These are phyloP conservation scores for Epistrophe grossulariae DNA, from an alignment of 2,888 invertebrate species.

Conservation along the genomic window DNA sequence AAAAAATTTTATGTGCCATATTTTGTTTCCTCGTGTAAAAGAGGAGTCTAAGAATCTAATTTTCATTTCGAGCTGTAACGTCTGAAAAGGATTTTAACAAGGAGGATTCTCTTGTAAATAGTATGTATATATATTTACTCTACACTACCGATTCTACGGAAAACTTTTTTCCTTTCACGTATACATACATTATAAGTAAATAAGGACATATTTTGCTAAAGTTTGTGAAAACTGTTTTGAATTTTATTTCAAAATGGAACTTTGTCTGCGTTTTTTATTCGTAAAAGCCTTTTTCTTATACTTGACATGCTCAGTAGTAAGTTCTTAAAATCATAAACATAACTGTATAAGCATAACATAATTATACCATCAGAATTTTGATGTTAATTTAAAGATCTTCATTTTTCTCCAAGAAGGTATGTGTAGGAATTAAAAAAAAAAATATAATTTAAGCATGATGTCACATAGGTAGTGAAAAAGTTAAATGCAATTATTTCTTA, in stretches of 20 bases:
- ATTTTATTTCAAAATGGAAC: background rate
- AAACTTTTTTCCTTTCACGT: background rate
- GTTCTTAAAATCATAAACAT: background rate
- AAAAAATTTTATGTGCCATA: no score
- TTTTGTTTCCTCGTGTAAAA: no score
- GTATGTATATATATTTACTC: no score
- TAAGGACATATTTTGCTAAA: background rate
- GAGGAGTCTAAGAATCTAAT: no score
- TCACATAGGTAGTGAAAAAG: slow-evolving; percentile 40
- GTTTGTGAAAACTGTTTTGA: background rate
- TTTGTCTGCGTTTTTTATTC: background rate
- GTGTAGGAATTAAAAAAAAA: background rate
- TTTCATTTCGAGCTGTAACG: no score
- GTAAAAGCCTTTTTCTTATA: background rate
- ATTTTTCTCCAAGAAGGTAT: slow-evolving; percentile 15
- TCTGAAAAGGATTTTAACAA: no score
- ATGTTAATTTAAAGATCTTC: slow-evolving; percentile 17
- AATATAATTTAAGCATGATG: slow-evolving; percentile 47
- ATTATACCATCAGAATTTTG: slow-evolving; percentile 2
- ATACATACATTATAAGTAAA: background rate
- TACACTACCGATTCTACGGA: no score
- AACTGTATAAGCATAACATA: background rate
- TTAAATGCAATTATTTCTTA: slow-evolving; percentile 56
- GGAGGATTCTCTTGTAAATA: no score
- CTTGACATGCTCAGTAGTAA: background rate